A percentile compares a stretch with the other conserved stretches of the same genome.
These are phyloP conservation scores for Acronicta aceris DNA, from an alignment of 2,888 invertebrate species.

Conservation along the genomic window DNA sequence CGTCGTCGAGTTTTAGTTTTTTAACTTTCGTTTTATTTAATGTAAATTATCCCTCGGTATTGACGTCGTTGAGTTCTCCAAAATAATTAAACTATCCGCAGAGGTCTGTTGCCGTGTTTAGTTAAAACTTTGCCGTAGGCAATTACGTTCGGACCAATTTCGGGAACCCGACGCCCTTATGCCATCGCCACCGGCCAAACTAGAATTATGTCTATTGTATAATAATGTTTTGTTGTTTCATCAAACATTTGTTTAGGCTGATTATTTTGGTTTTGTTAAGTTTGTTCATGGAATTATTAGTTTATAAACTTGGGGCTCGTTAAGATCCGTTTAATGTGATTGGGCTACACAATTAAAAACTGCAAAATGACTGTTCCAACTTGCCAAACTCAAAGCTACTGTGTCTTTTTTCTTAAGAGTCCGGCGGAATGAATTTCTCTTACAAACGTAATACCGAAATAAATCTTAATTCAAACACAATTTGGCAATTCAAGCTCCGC, in stretches of 20 bases:
- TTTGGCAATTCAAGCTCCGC: no score
- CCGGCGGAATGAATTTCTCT: no score
- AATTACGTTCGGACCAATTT: constrained; percentile 32
- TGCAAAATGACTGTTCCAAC: no score
- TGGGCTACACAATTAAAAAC: no score
- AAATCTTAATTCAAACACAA: no score
- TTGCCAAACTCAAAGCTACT: no score
- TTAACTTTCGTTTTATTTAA: no score
- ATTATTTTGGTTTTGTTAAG: background rate
- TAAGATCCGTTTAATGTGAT: background rate
- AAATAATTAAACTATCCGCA: constrained; percentile 17
- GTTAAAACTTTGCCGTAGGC: constrained; percentile 34
- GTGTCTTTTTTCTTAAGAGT: no score
- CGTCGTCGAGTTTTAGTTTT: no score
- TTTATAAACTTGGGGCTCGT: background rate
- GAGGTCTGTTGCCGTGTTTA: constrained; percentile 10
- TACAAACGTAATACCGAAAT: no score
- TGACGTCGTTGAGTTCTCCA: constrained; percentile 4
- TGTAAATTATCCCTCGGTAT: background rate
- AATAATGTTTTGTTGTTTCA: constrained; percentile 7
- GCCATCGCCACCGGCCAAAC: background rate
- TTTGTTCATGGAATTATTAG: no score
- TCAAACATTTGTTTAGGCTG: background rate
- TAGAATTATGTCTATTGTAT: constrained; percentile 7
- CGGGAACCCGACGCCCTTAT: constrained; percentile 2